Evolutionary conservation across 2,888 invertebrate genomes (phyloP).

Genomic region (Cheilosia grossa): DNA sequence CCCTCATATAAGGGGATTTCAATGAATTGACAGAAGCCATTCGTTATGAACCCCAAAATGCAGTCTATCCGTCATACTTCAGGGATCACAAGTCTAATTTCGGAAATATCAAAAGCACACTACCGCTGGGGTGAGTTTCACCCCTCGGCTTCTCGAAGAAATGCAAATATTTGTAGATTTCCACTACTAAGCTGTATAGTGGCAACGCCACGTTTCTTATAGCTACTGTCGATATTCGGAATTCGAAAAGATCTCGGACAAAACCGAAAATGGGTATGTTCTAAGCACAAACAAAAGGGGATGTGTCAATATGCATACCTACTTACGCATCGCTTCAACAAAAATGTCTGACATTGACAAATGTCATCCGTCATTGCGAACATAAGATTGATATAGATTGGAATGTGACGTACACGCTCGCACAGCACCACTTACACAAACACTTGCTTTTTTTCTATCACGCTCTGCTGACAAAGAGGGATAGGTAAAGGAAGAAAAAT

Average conservation of each 20-base stretch:
- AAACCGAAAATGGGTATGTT: conserved; percentile 48
- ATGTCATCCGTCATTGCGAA: conserved; percentile 84
- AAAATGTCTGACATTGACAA: conserved; percentile 84
- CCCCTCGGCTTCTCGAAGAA: conserved; percentile 26
- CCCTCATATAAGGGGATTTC: not conserved
- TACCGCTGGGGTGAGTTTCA: conserved; percentile 33
- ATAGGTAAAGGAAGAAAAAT: conserved; percentile 46
- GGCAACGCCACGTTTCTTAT: conserved; percentile 16
- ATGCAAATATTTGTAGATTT: conserved; percentile 62
- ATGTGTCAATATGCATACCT: conserved; percentile 73
- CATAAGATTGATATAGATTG: conserved; percentile 84
- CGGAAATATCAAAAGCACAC: conserved; percentile 42
- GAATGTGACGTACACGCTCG: conserved; percentile 83
- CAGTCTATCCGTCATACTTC: conserved; percentile 47
- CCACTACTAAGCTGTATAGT: conserved; percentile 29
- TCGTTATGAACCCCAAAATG: conserved; percentile 21
- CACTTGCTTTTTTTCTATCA: conserved; percentile 62
- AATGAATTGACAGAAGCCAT: conserved; percentile 36
- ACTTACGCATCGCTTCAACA: conserved; percentile 77
- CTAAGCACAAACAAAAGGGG: conserved; percentile 56
- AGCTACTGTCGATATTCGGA: conserved; percentile 23
- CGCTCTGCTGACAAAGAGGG: conserved; percentile 64
- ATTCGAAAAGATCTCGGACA: conserved; percentile 30
- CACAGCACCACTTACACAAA: conserved; percentile 69
- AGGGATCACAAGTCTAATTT: conserved; percentile 49